Evolutionary conservation across 2,797 vertebrate genomes (phyloP).

Genomic region (Hippopotamyrus pictus): DNA sequence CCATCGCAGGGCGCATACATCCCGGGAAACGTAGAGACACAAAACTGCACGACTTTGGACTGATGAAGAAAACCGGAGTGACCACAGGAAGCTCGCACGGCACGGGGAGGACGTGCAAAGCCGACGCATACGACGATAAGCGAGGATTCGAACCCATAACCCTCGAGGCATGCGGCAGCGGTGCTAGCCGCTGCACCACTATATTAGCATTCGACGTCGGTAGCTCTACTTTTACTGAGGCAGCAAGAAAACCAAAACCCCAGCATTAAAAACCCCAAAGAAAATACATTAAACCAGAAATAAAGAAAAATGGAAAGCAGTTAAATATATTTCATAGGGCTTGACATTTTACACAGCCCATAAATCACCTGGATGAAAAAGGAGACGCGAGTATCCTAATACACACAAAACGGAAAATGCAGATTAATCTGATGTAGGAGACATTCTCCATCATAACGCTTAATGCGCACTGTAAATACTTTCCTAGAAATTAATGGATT

Average conservation of each 20-base stretch:
- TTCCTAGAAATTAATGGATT: background rate
- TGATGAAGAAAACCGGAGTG: background rate
- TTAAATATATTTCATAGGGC: constrained; percentile 4
- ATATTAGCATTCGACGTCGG: background rate
- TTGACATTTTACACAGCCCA: background rate
- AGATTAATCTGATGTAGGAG: background rate
- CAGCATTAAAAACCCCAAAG: background rate
- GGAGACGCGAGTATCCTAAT: background rate
- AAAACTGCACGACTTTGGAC: background rate
- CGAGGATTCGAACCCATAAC: background rate
- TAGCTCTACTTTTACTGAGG: background rate
- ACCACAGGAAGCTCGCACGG: background rate
- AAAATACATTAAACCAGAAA: constrained; percentile 5
- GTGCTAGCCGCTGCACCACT: background rate
- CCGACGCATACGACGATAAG: background rate
- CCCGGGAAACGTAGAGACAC: background rate
- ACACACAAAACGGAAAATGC: background rate
- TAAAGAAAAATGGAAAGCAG: background rate
- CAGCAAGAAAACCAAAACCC: background rate
- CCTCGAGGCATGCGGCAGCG: background rate
- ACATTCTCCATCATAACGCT: background rate
- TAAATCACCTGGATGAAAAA: constrained; percentile 5
- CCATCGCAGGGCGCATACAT: background rate
- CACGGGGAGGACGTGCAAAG: too few species aligned
- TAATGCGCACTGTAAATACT: background rate